Evolutionary conservation across 2,888 invertebrate genomes (phyloP).

Genomic region (Rhaphigaster nebulosa): DNA sequence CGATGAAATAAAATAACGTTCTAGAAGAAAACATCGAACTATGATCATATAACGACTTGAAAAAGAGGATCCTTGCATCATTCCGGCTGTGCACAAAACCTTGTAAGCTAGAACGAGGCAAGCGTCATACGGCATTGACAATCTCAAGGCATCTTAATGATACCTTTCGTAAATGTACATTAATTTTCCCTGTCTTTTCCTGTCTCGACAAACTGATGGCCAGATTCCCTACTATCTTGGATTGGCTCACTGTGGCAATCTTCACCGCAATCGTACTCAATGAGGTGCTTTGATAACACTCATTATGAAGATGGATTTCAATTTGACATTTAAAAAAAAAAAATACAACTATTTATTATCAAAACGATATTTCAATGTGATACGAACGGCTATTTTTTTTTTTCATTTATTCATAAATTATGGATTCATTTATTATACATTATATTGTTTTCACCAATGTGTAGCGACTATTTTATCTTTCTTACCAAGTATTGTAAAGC

Average conservation of each 20-base stretch:
- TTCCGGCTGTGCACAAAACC: not conserved
- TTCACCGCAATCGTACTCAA: not conserved
- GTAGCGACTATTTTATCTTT: too few relatives aligned
- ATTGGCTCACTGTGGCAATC: not conserved
- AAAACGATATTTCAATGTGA: not conserved
- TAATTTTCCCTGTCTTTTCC: not conserved
- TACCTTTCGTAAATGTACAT: slow-evolving; percentile 22
- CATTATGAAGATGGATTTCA: not conserved
- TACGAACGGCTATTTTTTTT: not conserved
- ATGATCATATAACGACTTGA: not conserved
- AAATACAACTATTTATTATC: not conserved
- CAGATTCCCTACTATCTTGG: not conserved
- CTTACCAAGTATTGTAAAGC: too few relatives aligned
- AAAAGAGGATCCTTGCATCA: not conserved
- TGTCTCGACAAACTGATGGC: not conserved
- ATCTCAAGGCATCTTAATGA: slow-evolving; percentile 23
- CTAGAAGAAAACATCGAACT: too few relatives aligned
- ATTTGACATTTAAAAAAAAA: not conserved
- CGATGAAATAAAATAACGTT: too few relatives aligned
- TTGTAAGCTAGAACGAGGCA: not conserved
- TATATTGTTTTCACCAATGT: too few relatives aligned
- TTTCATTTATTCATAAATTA: too few relatives aligned
- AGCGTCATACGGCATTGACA: slow-evolving; percentile 7
- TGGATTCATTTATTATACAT: too few relatives aligned
- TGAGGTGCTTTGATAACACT: not conserved